Evolutionary conservation across 2,888 invertebrate genomes (phyloP).

Genomic region (Andrena flavipes): DNA sequence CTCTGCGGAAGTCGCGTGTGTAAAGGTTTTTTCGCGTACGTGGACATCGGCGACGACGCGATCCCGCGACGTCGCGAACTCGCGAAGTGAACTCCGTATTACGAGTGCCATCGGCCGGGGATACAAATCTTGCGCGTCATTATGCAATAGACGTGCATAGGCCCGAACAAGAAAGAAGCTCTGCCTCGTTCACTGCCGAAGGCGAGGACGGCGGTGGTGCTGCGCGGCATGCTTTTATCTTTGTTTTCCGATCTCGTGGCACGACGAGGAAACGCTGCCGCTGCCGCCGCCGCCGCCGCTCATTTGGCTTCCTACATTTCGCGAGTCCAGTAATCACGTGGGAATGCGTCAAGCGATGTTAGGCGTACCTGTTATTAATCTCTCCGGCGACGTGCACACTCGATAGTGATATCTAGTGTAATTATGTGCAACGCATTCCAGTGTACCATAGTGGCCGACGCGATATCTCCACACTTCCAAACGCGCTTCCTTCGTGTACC

Average conservation of each 20-base stretch:
- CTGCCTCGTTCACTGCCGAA: slow-evolving; percentile 34
- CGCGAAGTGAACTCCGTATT: slow-evolving; percentile 43
- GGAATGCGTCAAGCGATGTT: slow-evolving; percentile 76
- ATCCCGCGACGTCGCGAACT: too few relatives aligned
- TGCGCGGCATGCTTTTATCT: slow-evolving; percentile 68
- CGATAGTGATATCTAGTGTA: slow-evolving; percentile 53
- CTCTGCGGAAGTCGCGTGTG: slow-evolving; percentile 65
- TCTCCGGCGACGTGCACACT: slow-evolving; percentile 23
- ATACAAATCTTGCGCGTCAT: slow-evolving; percentile 79
- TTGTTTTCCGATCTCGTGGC: slow-evolving; percentile 62
- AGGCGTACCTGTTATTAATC: slow-evolving; percentile 61
- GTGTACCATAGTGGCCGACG: slow-evolving; percentile 19
- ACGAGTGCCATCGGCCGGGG: slow-evolving; percentile 50
- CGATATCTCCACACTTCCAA: slow-evolving; percentile 31
- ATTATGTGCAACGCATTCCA: slow-evolving; percentile 47
- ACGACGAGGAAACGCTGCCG: slow-evolving; percentile 54
- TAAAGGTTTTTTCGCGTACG: slow-evolving; percentile 65
- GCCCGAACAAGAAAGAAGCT: slow-evolving; percentile 52
- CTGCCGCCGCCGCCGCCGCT: slow-evolving; percentile 26
- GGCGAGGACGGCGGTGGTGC: slow-evolving; percentile 61
- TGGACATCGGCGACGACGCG: slow-evolving; percentile 59
- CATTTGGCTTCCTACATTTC: slow-evolving; percentile 40
- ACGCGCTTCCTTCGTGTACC: slow-evolving; percentile 31
- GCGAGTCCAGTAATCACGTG: slow-evolving; percentile 75
- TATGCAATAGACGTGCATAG: slow-evolving; percentile 80